Percentiles rank a stretch among this genome's conserved stretches.
Evolutionary conservation across 2,113 vertebrate genomes (phyloP).

Genomic region (Campylomormyrus tamandua): DNA sequence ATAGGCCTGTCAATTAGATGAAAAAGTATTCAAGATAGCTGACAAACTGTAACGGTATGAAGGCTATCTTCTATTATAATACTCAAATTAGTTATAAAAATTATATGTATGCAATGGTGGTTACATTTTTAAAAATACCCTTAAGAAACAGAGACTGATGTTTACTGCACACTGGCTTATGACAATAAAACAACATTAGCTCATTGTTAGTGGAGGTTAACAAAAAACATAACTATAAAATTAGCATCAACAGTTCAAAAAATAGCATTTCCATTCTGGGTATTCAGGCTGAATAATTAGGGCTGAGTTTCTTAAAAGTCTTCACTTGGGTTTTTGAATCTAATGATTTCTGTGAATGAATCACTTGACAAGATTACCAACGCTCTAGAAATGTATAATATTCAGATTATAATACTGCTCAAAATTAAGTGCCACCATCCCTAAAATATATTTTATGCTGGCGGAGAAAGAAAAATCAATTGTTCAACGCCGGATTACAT

Average conservation of each 20-base stretch:
- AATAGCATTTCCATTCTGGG: conserved; percentile 1
- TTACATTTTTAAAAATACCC: neutral
- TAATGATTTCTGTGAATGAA: conserved; percentile 3
- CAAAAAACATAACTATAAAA: neutral
- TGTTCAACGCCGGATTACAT: neutral
- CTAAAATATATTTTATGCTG: neutral
- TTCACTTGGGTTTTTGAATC: neutral
- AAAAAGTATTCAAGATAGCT: neutral
- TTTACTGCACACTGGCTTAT: neutral
- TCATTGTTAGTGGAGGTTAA: neutral
- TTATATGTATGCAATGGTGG: neutral
- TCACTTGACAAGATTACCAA: neutral
- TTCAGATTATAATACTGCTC: neutral
- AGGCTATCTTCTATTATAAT: neutral
- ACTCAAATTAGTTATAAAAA: neutral
- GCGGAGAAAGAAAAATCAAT: neutral
- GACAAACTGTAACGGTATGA: neutral
- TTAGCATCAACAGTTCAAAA: conserved; percentile 3
- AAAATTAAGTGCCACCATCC: neutral
- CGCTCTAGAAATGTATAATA: neutral
- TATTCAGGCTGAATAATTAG: conserved; percentile 2
- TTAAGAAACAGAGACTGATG: neutral
- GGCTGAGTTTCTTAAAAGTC: neutral
- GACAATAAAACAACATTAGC: neutral
- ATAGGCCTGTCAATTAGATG: neutral